phyloP scores from a whole-genome alignment of 2,797 vertebrate genomes.

The Chelon auratus region DNA sequence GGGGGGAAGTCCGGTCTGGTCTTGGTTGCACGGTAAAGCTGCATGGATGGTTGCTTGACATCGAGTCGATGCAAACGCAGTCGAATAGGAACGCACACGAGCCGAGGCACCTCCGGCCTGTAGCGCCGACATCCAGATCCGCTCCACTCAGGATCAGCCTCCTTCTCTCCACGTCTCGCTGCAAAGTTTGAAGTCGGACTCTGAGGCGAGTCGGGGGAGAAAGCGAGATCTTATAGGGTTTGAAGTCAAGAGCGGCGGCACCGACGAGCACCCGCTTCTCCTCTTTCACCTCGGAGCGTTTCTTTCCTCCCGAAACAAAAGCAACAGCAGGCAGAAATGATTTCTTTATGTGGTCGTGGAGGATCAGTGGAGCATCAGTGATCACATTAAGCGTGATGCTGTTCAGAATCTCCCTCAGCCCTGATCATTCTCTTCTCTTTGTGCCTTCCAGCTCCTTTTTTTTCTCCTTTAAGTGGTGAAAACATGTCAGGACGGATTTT shows the following conservation, averaged over 20 bases:
- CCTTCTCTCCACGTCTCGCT: slow-evolving; percentile 43
- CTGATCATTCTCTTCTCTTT: slow-evolving; percentile 36
- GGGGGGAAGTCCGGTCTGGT: too few relatives aligned
- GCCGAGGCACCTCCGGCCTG: too few relatives aligned
- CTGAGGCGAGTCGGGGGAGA: slow-evolving; percentile 46
- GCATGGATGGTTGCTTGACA: too few relatives aligned
- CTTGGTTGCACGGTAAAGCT: too few relatives aligned
- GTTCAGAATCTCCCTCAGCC: slow-evolving; percentile 59
- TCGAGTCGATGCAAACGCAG: too few relatives aligned
- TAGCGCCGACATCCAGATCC: slow-evolving; percentile 36
- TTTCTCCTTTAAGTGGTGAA: slow-evolving; percentile 27
- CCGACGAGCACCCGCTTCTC: slow-evolving; percentile 64
- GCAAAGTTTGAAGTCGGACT: slow-evolving; percentile 67
- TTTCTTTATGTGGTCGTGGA: slow-evolving; percentile 42
- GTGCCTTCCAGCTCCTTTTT: slow-evolving; percentile 33
- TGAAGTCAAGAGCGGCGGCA: slow-evolving; percentile 61
- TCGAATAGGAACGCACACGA: too few relatives aligned
- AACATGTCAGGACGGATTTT: slow-evolving; percentile 51
- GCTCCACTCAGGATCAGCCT: slow-evolving; percentile 68
- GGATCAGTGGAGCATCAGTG: slow-evolving; percentile 67
- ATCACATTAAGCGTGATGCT: slow-evolving; percentile 70
- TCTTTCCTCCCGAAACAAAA: slow-evolving; percentile 29
- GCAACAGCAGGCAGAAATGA: slow-evolving; percentile 58
- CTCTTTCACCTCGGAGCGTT: slow-evolving; percentile 68
- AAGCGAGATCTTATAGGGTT: slow-evolving; percentile 71